Percentiles rank a stretch among this genome's conserved stretches.
These are phyloP conservation scores for Heteromyza rotundicornis DNA, from an alignment of 2,888 invertebrate genomes.

Conservation along the genomic window DNA sequence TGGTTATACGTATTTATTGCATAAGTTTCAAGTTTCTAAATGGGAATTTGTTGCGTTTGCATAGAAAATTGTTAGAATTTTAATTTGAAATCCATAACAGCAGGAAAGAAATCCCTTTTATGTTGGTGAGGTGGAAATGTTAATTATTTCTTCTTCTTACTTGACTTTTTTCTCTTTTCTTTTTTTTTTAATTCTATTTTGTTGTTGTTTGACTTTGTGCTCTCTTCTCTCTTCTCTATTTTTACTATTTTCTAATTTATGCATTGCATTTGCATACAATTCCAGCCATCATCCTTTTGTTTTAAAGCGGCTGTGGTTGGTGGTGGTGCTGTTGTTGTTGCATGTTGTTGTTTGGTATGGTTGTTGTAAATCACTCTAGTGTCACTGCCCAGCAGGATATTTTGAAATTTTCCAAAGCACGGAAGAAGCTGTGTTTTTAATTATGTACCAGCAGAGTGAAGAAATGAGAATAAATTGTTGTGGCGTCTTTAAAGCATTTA, in stretches of 20 bases:
- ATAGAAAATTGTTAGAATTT: slow-evolving; percentile 45
- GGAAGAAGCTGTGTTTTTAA: no score
- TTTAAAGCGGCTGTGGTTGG: neutral
- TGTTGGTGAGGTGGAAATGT: no score
- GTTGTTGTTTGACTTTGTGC: no score
- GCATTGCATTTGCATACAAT: neutral
- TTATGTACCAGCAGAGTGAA: no score
- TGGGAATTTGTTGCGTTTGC: no score
- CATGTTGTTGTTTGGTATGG: no score
- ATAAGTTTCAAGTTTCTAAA: slow-evolving; percentile 46
- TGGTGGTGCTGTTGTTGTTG: neutral
- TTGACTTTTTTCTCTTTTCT: neutral
- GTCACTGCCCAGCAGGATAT: neutral
- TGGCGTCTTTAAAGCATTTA: no score
- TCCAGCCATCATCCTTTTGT: neutral
- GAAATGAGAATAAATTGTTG: no score
- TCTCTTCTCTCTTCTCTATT: neutral
- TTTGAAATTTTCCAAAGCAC: no score
- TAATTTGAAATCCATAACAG: slow-evolving; percentile 34
- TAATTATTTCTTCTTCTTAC: neutral
- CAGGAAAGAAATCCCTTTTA: neutral
- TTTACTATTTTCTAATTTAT: neutral
- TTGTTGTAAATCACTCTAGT: neutral
- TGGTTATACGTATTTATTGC: slow-evolving; percentile 40
- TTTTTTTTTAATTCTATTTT: no score